phyloP scores from a whole-genome alignment of 2,888 invertebrate species.

The Atethmia centrago region DNA sequence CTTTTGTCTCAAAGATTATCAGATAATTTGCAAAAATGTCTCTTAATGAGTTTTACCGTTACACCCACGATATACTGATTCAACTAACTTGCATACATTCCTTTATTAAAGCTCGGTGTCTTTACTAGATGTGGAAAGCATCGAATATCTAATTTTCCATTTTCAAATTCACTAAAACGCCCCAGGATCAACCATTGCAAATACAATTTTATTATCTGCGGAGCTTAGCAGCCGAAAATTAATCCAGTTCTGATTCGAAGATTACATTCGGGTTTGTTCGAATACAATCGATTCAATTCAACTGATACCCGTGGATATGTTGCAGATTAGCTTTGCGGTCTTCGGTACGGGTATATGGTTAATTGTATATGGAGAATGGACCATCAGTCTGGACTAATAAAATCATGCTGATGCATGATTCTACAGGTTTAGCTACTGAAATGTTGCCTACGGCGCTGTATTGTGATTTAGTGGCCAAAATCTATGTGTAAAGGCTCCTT shows the following conservation, averaged over 20 bases:
- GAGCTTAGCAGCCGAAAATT: constrained; percentile 39
- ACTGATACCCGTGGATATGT: constrained; percentile 40
- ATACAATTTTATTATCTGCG: constrained; percentile 48
- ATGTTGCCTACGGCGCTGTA: neutral
- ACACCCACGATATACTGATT: too few relatives aligned
- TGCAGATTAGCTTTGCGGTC: constrained; percentile 38
- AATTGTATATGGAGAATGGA: constrained; percentile 29
- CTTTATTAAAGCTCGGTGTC: neutral
- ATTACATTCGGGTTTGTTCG: constrained; percentile 45
- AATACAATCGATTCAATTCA: constrained; percentile 48
- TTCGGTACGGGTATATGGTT: constrained; percentile 32
- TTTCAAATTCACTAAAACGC: constrained; percentile 1
- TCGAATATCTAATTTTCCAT: neutral
- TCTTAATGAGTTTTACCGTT: too few relatives aligned
- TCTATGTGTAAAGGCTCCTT: neutral
- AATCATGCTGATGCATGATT: constrained; percentile 19
- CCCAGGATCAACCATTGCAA: constrained; percentile 15
- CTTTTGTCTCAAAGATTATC: too few relatives aligned
- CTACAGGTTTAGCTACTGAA: neutral
- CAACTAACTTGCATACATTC: neutral
- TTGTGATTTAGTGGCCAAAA: constrained; percentile 15
- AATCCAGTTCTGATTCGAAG: constrained; percentile 52
- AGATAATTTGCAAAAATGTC: too few relatives aligned
- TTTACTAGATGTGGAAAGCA: too few relatives aligned
- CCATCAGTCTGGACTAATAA: constrained; percentile 11